Base-by-base conservation (phyloP, 2,888 invertebrate genomes). In the Auanema freiburgensis region DNA sequence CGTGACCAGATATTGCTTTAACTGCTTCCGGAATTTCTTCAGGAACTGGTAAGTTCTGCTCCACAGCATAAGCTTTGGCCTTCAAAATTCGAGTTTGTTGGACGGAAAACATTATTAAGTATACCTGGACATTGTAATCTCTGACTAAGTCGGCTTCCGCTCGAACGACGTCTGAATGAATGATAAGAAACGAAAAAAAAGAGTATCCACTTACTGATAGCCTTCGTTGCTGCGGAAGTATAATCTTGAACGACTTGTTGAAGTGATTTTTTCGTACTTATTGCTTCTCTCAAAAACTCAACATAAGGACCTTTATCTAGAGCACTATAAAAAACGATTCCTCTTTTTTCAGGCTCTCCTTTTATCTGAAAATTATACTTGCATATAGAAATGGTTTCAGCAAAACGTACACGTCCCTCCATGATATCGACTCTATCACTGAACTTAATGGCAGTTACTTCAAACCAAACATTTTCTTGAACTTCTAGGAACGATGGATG, bases 391-490 rank as follows among this genome's bases (percentile, higher is more conserved):
- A n/a, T n/a, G n/a, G 51, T 23, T 50, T 11, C 16, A 57, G 8
- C 10, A 25, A 33, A 23, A n/a, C 60, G 52, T 25, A 72, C 73
- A 51, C 58, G 59, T 63, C 67, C 74, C 44, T 76, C 76, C 67
- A 70, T 71, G 41, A 76, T 71, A 62, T 76, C 76, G 10, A 59
- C 49, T 55, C 76, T 66, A 66, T 76, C 73, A 53, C 74, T 74
- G 59, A 71, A 76, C 53, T 76, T 76, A 40, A 76, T 64, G 44
- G 71, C 71, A 16, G 69, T 54, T 18, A 76, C 66, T 10, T 72
- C 66, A 16, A 76, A 33, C 16, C 51, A 40, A 16, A 51, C 33
- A 25, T 62, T 57, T 6, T 51, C 41, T 14, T 16, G 5, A 46
- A 50, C 5, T 6, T 42, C 50, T 10, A 62, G 24, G 42, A 62